A percentile compares a stretch with the other conserved stretches of the same genome.
phyloP scores from a whole-genome alignment of 1,140 invertebrate species.

The Conus betulinus region DNA sequence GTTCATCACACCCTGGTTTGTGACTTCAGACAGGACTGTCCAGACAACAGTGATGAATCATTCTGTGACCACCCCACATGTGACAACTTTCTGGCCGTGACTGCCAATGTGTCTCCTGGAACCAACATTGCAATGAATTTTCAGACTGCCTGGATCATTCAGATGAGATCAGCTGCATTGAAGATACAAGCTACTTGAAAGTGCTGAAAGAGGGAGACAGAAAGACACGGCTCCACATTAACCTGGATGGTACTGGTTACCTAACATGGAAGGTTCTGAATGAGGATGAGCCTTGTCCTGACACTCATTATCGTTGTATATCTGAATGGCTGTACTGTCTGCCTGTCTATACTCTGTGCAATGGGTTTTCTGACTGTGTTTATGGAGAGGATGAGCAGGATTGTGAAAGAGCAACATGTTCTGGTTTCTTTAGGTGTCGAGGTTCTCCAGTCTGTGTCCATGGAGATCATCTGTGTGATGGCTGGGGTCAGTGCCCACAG shows the following conservation, averaged over 20 bases:
- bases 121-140: background rate
- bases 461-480: slow-evolving; percentile 29
- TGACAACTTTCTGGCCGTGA: background rate
- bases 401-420: slow-evolving; percentile 28
- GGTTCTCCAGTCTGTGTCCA: slow-evolving; percentile 28
- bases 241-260: background rate
- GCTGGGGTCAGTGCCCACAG: slow-evolving; percentile 35
- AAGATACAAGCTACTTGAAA: too few species aligned
- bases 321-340: background rate
- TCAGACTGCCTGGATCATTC: background rate
- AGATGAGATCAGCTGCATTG: background rate
- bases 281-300: background rate
- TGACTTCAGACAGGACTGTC: slow-evolving; percentile 5
- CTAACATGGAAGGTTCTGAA: background rate
- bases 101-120: background rate
- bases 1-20: background rate
- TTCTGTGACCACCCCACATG: background rate
- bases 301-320: slow-evolving; percentile 11
- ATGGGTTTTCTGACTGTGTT: slow-evolving; percentile 13
- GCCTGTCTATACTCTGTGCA: slow-evolving; percentile 9
- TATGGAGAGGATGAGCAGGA: slow-evolving; percentile 4
- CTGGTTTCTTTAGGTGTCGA: slow-evolving; percentile 34
- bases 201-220: too few species aligned
- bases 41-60: background rate
- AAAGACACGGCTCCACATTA: background rate